Evolutionary conservation across 2,888 invertebrate species (phyloP), one percentile per base, ranked within the genome.

Genomic region (Strigamia crassipes): DNA sequence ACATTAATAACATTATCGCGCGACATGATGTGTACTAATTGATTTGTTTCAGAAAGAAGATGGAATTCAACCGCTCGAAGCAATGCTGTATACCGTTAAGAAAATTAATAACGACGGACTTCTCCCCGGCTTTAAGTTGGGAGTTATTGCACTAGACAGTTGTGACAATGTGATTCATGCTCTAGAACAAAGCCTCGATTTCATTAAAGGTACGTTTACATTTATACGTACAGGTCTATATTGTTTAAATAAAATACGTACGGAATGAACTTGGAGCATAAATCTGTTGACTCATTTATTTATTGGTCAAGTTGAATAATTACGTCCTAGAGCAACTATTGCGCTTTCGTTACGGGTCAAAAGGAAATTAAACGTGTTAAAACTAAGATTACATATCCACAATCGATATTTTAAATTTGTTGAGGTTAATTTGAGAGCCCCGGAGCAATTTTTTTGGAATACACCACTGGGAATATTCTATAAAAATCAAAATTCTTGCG

Each of bases 31-130:
- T 2, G 38, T 73, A 27, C 5, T 73, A n/a, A 78, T 34, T 21
- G 31, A 77, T n/a, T 79, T 38, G 23, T 91, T 91, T 73, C 90
- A 92, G 86, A 90, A 91, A 84, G 92, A 92, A 85, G 92, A 93
- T 84, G 93, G 93, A 18, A 90, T 93, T 83, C 92, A 93, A 85
- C 89, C 92, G 5, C 87, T 93, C 83, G 93, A 93, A 85, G 92
- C 92, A 1, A 90, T 93, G 90, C 87, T 93, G 5, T 92, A 90
- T 87, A 91, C 92, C 4, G 87, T 93, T 38, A 91, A 92, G 84
- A 90, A 90, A 85, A 92, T 93, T 83, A 93, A 93, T 87, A 87
- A 87, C 12, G 90, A 91, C 85, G 85, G 87, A 5, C 86, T 92
- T 10, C 87, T 92, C 80, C 92, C 92, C 0, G 92, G 92, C 66